Conservation (phyloP, 2,797 vertebrate species). For the Phrynocephalus forsythii region DNA sequence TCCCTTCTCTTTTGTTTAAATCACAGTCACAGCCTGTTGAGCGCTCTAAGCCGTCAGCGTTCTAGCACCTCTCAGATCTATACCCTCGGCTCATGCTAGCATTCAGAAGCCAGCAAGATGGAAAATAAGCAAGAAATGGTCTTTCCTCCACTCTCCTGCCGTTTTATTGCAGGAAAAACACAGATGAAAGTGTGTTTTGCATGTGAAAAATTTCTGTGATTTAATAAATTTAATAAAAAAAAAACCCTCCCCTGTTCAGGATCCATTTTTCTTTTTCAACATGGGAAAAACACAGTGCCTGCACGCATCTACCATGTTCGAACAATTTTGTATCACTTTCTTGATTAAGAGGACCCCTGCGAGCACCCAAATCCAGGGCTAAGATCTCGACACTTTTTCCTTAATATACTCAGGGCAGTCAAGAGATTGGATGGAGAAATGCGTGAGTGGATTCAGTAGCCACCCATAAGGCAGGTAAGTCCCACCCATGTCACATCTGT, state of each 20-base stretch:
- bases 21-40: no score
- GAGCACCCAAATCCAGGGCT: no score
- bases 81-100: background rate
- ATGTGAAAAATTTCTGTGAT: background rate
- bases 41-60: no score
- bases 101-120: background rate
- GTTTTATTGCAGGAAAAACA: background rate
- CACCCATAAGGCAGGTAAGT: no score
- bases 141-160: background rate
- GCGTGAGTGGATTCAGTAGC: no score
- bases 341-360: background rate
- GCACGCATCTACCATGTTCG: background rate
- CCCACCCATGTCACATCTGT: no score
- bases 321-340: rapidly evolving
- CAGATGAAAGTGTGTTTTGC: background rate
- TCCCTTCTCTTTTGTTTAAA: no score
- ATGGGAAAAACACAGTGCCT: background rate
- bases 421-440: no score
- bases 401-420: no score
- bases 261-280: background rate
- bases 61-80: background rate
- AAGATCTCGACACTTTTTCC: no score
- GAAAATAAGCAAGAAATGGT: no score
- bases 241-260: background rate
- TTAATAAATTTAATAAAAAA: no score